These are phyloP conservation scores for Drosophila trapezifrons DNA, from an alignment of 1,140 invertebrate genomes.

Conservation along the genomic window DNA sequence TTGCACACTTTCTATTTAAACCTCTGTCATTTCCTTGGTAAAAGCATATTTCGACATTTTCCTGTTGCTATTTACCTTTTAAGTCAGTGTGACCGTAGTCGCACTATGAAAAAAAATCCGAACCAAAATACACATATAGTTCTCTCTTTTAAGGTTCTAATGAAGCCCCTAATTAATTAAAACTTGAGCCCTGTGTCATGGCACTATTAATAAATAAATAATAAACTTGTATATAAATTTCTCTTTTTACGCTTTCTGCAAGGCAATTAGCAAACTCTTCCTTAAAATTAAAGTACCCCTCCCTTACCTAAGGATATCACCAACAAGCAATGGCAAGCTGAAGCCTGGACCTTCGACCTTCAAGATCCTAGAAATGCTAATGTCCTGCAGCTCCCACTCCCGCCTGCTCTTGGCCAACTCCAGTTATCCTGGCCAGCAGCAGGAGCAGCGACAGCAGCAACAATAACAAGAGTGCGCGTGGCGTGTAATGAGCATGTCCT, in stretches of 20 bases:
- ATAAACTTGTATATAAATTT: not conserved
- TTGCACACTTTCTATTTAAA: too few species aligned
- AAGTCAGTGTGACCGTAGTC: too few species aligned
- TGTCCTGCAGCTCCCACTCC: conserved; percentile 30
- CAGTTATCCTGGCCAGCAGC: conserved; percentile 19
- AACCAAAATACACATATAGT: too few species aligned
- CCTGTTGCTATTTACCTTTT: too few species aligned
- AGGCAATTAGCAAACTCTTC: too few species aligned
- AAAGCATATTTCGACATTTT: too few species aligned
- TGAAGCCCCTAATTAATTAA: too few species aligned
- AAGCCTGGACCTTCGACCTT: conserved; percentile 4
- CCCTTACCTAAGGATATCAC: not conserved
- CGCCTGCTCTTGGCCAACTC: conserved; percentile 14
- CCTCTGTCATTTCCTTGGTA: too few species aligned
- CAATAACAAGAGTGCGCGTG: conserved; percentile 58
- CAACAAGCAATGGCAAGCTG: not conserved
- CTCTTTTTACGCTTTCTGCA: too few species aligned
- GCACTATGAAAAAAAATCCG: too few species aligned
- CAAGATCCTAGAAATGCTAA: conserved; percentile 71
- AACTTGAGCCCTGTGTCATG: too few species aligned
- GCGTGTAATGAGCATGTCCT: conserved; percentile 80
- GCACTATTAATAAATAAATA: not conserved
- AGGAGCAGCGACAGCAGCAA: not conserved
- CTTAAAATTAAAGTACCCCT: not conserved
- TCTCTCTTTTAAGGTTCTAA: too few species aligned